Percentiles rank a stretch among this genome's conserved stretches.
These are phyloP conservation scores for Sebastes hubbsi DNA, from an alignment of 2,797 vertebrate species.

Conservation along the genomic window DNA sequence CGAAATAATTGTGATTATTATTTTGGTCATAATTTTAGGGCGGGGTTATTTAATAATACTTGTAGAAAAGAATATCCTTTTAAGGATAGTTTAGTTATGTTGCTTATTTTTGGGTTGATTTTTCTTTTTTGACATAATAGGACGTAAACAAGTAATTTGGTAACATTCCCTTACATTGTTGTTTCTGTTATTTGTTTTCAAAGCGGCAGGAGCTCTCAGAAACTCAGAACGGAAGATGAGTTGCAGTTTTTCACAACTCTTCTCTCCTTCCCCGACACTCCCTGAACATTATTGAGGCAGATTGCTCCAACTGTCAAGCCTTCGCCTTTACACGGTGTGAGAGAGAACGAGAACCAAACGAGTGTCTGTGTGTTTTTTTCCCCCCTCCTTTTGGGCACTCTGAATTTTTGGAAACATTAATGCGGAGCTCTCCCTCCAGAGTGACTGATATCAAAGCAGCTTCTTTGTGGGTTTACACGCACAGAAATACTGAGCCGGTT, in stretches of 20 bases:
- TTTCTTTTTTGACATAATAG: background rate
- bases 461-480: conserved; percentile 60
- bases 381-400: background rate
- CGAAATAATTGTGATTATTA: too few relatives aligned
- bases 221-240: background rate
- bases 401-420: conserved; percentile 50
- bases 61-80: background rate
- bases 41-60: background rate
- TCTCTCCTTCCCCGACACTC: background rate
- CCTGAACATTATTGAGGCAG: conserved; percentile 34
- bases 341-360: conserved; percentile 24
- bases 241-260: background rate
- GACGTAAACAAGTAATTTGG: background rate
- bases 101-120: background rate
- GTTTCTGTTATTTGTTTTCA: background rate
- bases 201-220: background rate
- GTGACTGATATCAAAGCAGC: conserved; percentile 69
- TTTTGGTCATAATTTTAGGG: too few relatives aligned
- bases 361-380: conserved; percentile 6
- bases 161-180: background rate
- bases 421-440: conserved; percentile 51
- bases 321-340: conserved; percentile 3
- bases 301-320: conserved; percentile 45
- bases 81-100: background rate
- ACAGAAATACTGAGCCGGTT: conserved; percentile 41